Evolutionary conservation across 2,888 invertebrate genomes (phyloP), one percentile per base, ranked within the genome.

Genomic region (Xanthia togata): DNA sequence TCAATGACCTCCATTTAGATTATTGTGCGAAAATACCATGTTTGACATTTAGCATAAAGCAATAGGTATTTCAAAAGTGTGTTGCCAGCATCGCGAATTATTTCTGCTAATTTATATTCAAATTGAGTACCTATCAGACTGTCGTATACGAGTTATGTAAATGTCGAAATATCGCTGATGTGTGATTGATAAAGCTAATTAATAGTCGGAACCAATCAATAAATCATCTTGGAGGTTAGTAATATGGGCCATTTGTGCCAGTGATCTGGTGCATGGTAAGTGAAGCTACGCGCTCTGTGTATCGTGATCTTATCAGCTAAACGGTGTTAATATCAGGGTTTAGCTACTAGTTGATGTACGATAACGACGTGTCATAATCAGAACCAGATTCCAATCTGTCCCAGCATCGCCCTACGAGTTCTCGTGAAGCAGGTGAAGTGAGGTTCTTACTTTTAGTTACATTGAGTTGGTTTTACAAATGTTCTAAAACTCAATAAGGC

Each of bases 141-240:
- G 55, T 73, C 76, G 44, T 67, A 68, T 70, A 69, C 78, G 9
- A 72, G 78, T 78, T 87, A 87, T 87, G 81, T 70, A 80, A 87
- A 87, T 87, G 71, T 59, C 69, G 71, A 64, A 76, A 79, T 75
- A 84, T 44, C 14, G 57, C 62, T 60, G 79, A 77, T 72, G 70
- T 73, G 68, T 76, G 85, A 85, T 86, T 81, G 79, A 82, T 82
- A 73, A 78, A 71, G 9, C 57, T 83, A 81, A 88, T 83, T 73
- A 81, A 69, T 72, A 60, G 68, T 70, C 20, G 57, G 59, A 63
- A 78, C 75, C 62, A 62, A 77, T 79, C 76, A 72, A 80, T 85
- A 83, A 80, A 85, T 82, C 80, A 79, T 79, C 44, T 8, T 26
- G 26, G 73, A 62, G 68, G 73, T 71, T 71, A 47, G 70, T 77